Base-by-base conservation (phyloP, 2,113 vertebrate genomes). In the Strix aluco region DNA sequence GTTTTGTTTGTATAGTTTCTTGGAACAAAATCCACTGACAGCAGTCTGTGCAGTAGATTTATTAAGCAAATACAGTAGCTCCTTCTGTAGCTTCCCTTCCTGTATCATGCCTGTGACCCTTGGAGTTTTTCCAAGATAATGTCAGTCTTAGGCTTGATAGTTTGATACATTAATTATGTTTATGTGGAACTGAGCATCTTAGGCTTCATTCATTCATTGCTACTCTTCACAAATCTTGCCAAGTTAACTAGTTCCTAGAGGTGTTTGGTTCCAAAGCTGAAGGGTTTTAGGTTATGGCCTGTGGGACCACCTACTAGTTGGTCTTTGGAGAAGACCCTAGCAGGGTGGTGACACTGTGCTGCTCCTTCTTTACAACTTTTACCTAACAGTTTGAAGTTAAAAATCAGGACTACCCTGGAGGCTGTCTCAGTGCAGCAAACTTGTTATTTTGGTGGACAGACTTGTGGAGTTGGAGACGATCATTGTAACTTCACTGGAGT, bases 1-100 rank as follows among this genome's bases (percentile, higher is more conserved):
- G 21, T 96, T 95, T 89, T 95, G 89, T 97, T 94, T 97, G 89
- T 88, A 52, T 80, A 84, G 78, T 88, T 97, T 97, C 87, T 96
- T 96, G 88, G 82, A 97, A 92, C 73, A 91, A 74, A 96, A 88
- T 89, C 77, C 63, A 62, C 67, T 95, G 92, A 94, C 81, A 88
- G 57, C 88, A 89, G 32, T 80, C 69, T 95, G 85, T 69, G 75
- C 86, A 38, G 42, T 80, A 92, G 88, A 94, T 93, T 88, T 94
- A 94, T 94, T 88, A 78, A 72, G 70, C 86, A 94, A 95, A 92
- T 93, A 86, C 75, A 94, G 87, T 91, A 86, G 92, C 87, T 96
- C 80, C 93, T 94, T 95, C 90, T 97, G 83, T 89, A 69, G 70
- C 74, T 94, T 95, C 78, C 46, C 91, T 88, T 95, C 82, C 52